Evolutionary conservation across 2,113 vertebrate genomes (phyloP).

Genomic region (Xiphophorus maculatus): DNA sequence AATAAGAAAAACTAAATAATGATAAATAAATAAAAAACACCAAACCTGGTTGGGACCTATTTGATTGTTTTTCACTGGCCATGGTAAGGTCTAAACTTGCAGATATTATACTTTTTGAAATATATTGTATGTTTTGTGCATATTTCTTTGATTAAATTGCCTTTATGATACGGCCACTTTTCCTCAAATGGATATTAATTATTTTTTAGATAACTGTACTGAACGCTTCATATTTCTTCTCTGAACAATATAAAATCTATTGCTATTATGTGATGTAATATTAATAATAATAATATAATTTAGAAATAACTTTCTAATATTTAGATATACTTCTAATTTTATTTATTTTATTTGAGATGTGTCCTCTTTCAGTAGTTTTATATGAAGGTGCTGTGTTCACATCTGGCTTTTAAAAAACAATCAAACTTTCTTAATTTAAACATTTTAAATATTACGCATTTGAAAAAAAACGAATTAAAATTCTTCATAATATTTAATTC

Average conservation of each 20-base stretch:
- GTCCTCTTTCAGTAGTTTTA: not conserved
- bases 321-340: not conserved
- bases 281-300: not conserved
- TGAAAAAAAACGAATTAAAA: not conserved
- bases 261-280: not conserved
- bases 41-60: not conserved
- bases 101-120: not conserved
- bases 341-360: not conserved
- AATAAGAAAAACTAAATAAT: no score
- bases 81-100: not conserved
- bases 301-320: not conserved
- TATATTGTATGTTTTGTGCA: not conserved
- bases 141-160: not conserved
- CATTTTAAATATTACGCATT: not conserved
- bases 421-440: not conserved
- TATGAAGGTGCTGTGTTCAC: not conserved
- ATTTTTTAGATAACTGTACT: not conserved
- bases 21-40: not conserved
- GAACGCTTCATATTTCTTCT: not conserved
- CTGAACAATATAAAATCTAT: not conserved
- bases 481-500: no score
- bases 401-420: not conserved
- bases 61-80: not conserved
- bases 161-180: not conserved
- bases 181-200: no score